These are phyloP conservation scores for Nemoura dubitans DNA, from an alignment of 2,888 invertebrate species.

Conservation along the genomic window DNA sequence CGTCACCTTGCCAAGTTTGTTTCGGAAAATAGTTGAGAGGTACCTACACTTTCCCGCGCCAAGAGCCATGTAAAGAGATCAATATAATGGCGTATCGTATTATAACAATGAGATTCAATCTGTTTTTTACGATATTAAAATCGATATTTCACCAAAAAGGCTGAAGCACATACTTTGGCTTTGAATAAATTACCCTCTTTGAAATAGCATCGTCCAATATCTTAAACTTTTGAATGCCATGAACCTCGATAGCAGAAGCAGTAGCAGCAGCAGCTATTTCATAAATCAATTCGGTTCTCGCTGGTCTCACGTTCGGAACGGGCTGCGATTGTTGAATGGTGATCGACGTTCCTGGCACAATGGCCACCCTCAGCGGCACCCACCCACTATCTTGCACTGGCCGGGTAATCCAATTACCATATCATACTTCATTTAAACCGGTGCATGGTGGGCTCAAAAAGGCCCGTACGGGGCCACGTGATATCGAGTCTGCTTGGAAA, in stretches of 20 bases:
- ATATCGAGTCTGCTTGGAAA: too few species aligned
- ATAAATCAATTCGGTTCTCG: neutral
- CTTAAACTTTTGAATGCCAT: constrained; percentile 7
- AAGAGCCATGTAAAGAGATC: neutral
- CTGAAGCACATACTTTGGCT: constrained; percentile 7
- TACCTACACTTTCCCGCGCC: too few species aligned
- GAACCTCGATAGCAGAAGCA: constrained; percentile 18
- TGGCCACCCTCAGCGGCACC: neutral
- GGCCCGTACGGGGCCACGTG: too few species aligned
- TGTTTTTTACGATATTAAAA: neutral
- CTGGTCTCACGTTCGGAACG: neutral
- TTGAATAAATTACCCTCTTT: constrained; percentile 7
- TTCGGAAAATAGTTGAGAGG: too few species aligned
- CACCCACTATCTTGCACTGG: neutral
- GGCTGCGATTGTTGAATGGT: neutral
- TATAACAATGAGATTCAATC: neutral
- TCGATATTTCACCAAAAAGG: neutral
- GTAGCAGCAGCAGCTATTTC: constrained; percentile 31
- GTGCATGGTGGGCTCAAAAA: neutral
- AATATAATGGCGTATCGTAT: neutral
- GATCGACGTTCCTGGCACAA: neutral
- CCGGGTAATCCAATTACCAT: constrained; percentile 7
- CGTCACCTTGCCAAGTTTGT: too few species aligned
- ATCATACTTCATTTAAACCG: neutral
- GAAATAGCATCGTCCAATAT: neutral